These are phyloP conservation scores for Leptinotarsa undecemlineata DNA, from an alignment of 1,140 invertebrate species.

Conservation along the genomic window DNA sequence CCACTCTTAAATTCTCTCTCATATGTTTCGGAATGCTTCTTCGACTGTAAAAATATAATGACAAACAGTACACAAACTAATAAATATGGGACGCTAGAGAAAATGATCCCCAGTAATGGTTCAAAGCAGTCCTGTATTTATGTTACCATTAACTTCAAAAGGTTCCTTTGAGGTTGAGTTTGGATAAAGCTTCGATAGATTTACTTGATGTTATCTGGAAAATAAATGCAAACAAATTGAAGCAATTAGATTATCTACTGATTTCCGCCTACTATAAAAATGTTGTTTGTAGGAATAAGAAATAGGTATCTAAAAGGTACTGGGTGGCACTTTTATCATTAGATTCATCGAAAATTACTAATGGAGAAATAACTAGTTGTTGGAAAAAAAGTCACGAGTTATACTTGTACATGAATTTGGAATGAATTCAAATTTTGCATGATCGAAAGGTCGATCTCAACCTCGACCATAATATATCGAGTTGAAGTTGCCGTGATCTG, in stretches of 20 bases:
- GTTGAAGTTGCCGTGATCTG: too few relatives aligned
- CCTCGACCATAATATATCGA: too few relatives aligned
- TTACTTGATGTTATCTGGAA: neutral
- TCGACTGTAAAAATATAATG: neutral
- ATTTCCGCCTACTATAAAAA: neutral
- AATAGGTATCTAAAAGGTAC: too few relatives aligned
- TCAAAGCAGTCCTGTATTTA: neutral
- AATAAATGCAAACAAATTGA: neutral
- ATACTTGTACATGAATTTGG: too few relatives aligned
- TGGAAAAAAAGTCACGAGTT: too few relatives aligned
- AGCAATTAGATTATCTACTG: neutral
- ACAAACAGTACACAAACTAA: neutral
- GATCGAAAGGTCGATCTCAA: too few relatives aligned
- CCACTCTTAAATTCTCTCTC: neutral
- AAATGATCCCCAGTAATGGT: neutral
- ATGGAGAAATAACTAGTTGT: too few relatives aligned
- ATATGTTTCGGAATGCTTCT: neutral
- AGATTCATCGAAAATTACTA: too few relatives aligned
- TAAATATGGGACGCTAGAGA: neutral
- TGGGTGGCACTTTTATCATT: too few relatives aligned
- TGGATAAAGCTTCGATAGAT: neutral
- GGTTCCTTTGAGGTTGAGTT: neutral
- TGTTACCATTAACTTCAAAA: slow-evolving; percentile 6
- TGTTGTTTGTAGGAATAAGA: too few relatives aligned
- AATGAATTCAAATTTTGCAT: too few relatives aligned